A percentile compares a stretch with the other conserved stretches of the same genome.
Conservation (phyloP, 2,113 vertebrate species). For the human (Homo sapiens) region GRCh38 chr2:145940001-145940500, state of each 20-base stretch:
- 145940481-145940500: conserved; percentile 99
- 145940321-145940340: conserved; percentile 81
- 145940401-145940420: conserved; percentile 90
- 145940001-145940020: conserved; percentile 70
- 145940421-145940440: conserved; percentile 90
- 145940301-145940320: conserved; percentile 83
- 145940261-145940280: conserved; percentile 79
- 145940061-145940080: conserved; percentile 63
- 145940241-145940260: conserved; percentile 76
- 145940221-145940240: conserved; percentile 70
- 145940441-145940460: conserved; percentile 97
- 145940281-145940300: conserved; percentile 76
- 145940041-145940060: conserved; percentile 61
- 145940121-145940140: conserved; percentile 69
- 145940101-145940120: conserved; percentile 76
- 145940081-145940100: conserved; percentile 77
- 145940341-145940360: conserved; percentile 86
- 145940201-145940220: background rate
- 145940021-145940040: conserved; percentile 44
- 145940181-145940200: conserved; percentile 74
- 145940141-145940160: conserved; percentile 74
- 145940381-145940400: conserved; percentile 86
- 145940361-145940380: conserved; percentile 89
- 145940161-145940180: conserved; percentile 55
- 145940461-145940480: conserved; percentile 99